phyloP scores from a whole-genome alignment of 2,797 vertebrate species.

The Falco biarmicus region DNA sequence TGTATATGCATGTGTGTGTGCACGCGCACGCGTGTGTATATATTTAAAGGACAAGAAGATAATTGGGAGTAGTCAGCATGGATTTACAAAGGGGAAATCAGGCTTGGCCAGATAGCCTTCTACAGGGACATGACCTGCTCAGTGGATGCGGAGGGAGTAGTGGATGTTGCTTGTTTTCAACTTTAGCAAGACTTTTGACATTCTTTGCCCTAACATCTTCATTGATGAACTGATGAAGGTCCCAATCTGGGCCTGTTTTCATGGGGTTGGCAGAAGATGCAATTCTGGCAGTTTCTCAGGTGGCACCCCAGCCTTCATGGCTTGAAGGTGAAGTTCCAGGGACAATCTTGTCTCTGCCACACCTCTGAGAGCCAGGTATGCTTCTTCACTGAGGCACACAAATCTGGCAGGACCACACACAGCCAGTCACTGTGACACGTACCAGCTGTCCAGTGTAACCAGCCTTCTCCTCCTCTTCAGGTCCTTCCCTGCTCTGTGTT shows the following conservation, averaged over 20 bases:
- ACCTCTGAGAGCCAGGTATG: not conserved
- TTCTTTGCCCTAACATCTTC: not conserved
- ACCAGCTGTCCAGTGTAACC: not conserved
- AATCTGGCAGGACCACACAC: not conserved
- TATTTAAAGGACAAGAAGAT: not conserved
- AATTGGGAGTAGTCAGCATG: not conserved
- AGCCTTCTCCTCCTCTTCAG: not conserved
- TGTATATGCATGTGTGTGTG: rapidly evolving
- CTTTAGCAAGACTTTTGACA: not conserved
- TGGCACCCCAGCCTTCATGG: not conserved
- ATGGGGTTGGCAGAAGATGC: not conserved
- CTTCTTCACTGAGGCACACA: not conserved
- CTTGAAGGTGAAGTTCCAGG: not conserved
- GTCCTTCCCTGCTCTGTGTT: not conserved
- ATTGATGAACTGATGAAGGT: not conserved
- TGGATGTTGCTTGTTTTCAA: not conserved
- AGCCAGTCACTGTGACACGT: not conserved
- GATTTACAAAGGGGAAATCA: not conserved
- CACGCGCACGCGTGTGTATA: rapidly evolving
- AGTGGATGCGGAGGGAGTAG: not conserved
- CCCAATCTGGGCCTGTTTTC: not conserved
- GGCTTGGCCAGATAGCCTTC: not conserved
- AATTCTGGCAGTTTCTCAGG: not conserved
- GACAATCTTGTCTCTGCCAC: not conserved
- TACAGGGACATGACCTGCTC: not conserved